Evolutionary conservation across 2,888 invertebrate genomes (phyloP).

Genomic region (Torymus tubicola): DNA sequence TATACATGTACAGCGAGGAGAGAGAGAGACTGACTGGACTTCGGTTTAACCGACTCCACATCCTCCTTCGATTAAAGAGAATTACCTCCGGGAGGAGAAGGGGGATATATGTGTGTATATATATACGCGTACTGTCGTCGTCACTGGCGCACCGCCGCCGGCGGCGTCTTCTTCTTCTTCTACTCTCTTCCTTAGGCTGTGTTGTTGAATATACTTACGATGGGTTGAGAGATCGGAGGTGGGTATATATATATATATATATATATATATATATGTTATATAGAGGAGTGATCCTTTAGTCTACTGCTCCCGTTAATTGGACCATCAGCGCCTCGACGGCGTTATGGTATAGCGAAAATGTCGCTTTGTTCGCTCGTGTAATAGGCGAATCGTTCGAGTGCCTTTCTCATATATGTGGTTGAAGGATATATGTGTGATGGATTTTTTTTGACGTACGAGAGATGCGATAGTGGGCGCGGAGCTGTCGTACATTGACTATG

Average conservation of each 20-base stretch:
- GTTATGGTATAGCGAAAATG: too few relatives aligned
- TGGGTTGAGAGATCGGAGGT: slow-evolving; percentile 31
- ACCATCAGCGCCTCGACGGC: slow-evolving; percentile 17
- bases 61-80: slow-evolving; percentile 76
- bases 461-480: too few relatives aligned
- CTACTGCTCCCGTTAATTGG: slow-evolving; percentile 53
- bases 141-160: too few relatives aligned
- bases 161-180: not conserved
- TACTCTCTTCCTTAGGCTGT: too few relatives aligned
- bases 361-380: slow-evolving; percentile 1
- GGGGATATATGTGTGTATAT: slow-evolving; percentile 4
- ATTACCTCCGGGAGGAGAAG: slow-evolving; percentile 71
- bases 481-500: too few relatives aligned
- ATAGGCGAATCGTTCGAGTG: not conserved
- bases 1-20: slow-evolving; percentile 61
- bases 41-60: slow-evolving; percentile 76
- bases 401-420: too few relatives aligned
- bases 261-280: too few relatives aligned
- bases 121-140: too few relatives aligned
- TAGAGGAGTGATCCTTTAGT: slow-evolving; percentile 31
- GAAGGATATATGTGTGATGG: too few relatives aligned
- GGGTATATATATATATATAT: too few relatives aligned
- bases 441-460: too few relatives aligned
- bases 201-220: not conserved
- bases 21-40: slow-evolving; percentile 75